Evolutionary conservation across 2,888 invertebrate species (phyloP).

Genomic region (Empis livida): DNA sequence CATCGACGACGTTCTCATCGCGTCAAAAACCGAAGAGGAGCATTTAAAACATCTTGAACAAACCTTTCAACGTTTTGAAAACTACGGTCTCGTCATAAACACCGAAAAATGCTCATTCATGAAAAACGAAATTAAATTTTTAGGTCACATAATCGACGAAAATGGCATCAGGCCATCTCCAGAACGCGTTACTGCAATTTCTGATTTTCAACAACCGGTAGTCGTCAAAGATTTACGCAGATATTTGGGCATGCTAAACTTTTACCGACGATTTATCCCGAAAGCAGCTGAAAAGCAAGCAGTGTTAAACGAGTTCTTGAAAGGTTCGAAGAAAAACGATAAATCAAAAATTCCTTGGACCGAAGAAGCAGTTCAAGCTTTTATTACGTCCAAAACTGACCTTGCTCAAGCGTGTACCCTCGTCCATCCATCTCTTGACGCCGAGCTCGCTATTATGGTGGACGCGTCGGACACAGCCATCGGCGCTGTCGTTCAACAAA

Average conservation of each 20-base stretch:
- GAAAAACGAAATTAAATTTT: background rate
- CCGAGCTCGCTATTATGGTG: background rate
- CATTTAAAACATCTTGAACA: constrained; percentile 3
- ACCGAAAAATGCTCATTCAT: background rate
- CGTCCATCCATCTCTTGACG: background rate
- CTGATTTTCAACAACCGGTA: constrained; percentile 1
- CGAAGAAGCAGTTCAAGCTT: background rate
- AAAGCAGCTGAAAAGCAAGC: constrained; percentile 3
- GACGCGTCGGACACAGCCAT: constrained; percentile 4
- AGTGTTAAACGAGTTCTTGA: background rate
- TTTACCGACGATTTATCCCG: constrained; percentile 1
- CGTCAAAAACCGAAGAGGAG: background rate
- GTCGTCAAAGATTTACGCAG: background rate
- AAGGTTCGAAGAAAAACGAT: constrained; percentile 6
- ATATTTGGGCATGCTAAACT: constrained; percentile 3
- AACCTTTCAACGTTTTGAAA: background rate
- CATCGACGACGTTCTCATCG: constrained; percentile 8
- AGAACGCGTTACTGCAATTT: background rate
- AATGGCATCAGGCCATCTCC: constrained; percentile 1
- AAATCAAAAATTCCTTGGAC: constrained; percentile 3
- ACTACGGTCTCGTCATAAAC: background rate
- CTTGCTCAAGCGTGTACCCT: constrained; percentile 6
- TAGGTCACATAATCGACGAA: background rate
- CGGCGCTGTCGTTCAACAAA: constrained; percentile 3
- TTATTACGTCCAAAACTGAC: constrained; percentile 3